These are phyloP conservation scores for Eudyptes chrysolophus DNA, from an alignment of 2,113 vertebrate genomes.

Conservation along the genomic window DNA sequence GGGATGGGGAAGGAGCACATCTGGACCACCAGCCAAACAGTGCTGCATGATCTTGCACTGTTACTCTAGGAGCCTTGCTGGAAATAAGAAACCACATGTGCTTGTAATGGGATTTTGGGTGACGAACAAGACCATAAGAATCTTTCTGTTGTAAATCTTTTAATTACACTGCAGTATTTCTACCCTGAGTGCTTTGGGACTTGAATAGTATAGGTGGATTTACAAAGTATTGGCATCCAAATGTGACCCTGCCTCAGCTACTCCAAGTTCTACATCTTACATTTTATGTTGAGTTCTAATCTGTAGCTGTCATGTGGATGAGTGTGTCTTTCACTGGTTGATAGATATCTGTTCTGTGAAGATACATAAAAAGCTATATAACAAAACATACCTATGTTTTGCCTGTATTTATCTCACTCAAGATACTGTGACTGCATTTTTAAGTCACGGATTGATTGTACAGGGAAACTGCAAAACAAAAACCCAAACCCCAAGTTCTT, in stretches of 20 bases:
- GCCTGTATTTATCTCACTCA: not conserved
- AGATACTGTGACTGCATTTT: not conserved
- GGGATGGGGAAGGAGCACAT: not conserved
- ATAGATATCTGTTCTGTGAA: not conserved
- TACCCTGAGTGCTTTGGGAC: not conserved
- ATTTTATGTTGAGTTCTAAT: not conserved
- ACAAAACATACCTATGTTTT: not conserved
- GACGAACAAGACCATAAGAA: not conserved
- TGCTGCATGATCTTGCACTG: not conserved
- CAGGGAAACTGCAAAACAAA: not conserved
- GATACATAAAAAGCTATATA: not conserved
- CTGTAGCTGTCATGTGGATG: not conserved
- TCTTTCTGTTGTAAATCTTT: not conserved
- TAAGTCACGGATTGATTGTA: not conserved
- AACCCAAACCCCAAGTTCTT: not conserved
- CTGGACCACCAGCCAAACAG: not conserved
- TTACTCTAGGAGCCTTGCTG: conserved; percentile 1
- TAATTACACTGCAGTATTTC: not conserved
- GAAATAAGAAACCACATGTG: conserved; percentile 21
- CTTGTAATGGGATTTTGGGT: not conserved
- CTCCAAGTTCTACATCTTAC: not conserved
- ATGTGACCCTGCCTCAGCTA: not conserved
- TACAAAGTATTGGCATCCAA: not conserved
- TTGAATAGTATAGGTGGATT: not conserved
- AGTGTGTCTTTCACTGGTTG: not conserved